Percentiles rank a stretch among this genome's conserved stretches.
Conservation (phyloP, 2,797 vertebrate species). For the Zalophus californianus region DNA sequence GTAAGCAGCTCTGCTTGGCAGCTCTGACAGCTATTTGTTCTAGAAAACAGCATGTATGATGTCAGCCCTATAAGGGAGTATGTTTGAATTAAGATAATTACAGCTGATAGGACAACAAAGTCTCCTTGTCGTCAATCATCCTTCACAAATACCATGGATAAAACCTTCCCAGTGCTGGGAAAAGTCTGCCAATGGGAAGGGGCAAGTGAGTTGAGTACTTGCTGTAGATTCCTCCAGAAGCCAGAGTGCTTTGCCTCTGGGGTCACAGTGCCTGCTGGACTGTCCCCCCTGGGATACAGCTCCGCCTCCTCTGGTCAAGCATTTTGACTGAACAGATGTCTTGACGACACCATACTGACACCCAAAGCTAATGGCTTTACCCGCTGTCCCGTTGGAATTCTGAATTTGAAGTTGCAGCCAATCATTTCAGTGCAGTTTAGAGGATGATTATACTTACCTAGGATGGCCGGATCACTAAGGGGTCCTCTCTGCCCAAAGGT, state of each 20-base stretch:
- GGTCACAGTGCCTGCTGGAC: accelerated
- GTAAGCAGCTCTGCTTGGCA: slow-evolving; percentile 88
- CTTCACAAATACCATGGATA: slow-evolving; percentile 77
- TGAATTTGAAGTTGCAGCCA: not conserved
- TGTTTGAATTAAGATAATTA: slow-evolving; percentile 89
- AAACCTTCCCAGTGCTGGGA: slow-evolving; percentile 77
- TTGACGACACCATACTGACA: accelerated
- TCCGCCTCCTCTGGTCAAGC: not conserved
- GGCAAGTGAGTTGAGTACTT: slow-evolving; percentile 70
- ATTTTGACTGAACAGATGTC: not conserved
- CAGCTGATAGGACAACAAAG: slow-evolving; percentile 87
- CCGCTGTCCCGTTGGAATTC: not conserved
- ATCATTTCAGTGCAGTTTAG: not conserved
- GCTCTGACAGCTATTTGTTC: slow-evolving; percentile 88
- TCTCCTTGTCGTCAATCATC: slow-evolving; percentile 86
- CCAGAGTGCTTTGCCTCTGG: accelerated
- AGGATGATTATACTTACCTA: accelerated
- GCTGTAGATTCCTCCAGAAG: not conserved
- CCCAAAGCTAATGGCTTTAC: accelerated
- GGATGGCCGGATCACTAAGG: too few species aligned
- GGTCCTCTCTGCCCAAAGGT: not conserved
- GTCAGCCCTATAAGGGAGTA: slow-evolving; percentile 87
- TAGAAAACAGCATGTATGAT: slow-evolving; percentile 88
- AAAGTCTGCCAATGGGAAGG: slow-evolving; percentile 60
- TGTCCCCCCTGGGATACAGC: accelerated